Base-by-base conservation (phyloP, 1,140 invertebrate genomes). In the Patella vulgata region DNA sequence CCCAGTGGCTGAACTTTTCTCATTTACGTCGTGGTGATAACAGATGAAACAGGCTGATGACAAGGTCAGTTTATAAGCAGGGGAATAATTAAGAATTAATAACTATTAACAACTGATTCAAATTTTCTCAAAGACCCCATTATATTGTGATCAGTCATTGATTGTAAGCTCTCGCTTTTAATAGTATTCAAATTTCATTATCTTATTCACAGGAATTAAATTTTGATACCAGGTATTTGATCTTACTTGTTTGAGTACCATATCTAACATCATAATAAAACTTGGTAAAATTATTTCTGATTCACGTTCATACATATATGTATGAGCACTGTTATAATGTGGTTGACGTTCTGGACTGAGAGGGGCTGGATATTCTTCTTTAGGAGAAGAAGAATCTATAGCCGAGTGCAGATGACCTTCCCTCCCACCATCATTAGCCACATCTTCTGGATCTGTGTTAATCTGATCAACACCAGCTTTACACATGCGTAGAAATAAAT, bases 221-320 rank as follows among this genome's bases (percentile, higher is more conserved):
- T n/a, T n/a, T n/a, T n/a, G n/a, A n/a, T n/a, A n/a, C n/a, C n/a
- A n/a, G n/a, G n/a, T n/a, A n/a, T n/a, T n/a, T n/a, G n/a, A n/a
- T 17, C n/a, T 55, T 50, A 94, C 92, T 87, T 99, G 97, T 87
- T 97, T 97, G 3, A 97, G 84, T 39, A 97, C 83, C 66, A 98
- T 91, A 82, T 99, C 97, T 55, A 98, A 85, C 95, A 98, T 98
- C 2, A 98, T 88, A 64, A 98, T 94, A 81, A 94, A 97, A 76
- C 96, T 97, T 3, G 93, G 93, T 8, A 98, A 85, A 43, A 85
- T 79, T 5, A 84, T 71, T 59, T 87, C 86, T n/a, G 78, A 72
- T 53, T 83, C 81, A 27, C 73, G 62, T 1, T 82, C 77, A 61
- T 77, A 80, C 27, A 79, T 60, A 39, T 81, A 75, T 62, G 62